Evolutionary conservation across 2,113 vertebrate genomes (phyloP).

Genomic region (Nettapus auritus): DNA sequence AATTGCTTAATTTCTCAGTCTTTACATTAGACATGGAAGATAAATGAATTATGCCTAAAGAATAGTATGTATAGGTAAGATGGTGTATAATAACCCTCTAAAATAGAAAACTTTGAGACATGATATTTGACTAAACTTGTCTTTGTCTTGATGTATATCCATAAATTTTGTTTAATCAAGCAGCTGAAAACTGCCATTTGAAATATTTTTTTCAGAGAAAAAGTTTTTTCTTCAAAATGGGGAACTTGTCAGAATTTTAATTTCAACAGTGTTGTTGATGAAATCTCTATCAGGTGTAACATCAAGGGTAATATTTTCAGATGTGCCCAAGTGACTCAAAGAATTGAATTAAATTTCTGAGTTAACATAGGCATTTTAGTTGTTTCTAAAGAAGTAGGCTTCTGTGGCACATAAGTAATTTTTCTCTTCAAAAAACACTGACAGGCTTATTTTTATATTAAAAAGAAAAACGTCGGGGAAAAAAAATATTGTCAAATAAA

Average conservation of each 20-base stretch:
- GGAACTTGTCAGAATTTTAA: not conserved
- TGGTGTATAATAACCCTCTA: not conserved
- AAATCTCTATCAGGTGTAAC: not conserved
- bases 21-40: not conserved
- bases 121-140: not conserved
- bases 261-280: not conserved
- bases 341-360: conserved; percentile 1
- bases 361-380: not conserved
- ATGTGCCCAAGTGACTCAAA: not conserved
- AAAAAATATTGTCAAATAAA: not conserved
- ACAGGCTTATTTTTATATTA: not conserved
- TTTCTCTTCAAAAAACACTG: not conserved
- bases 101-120: not conserved
- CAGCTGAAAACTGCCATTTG: not conserved
- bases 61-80: not conserved
- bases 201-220: not conserved
- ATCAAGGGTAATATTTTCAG: not conserved
- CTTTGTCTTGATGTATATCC: not conserved
- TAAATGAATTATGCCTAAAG: not conserved
- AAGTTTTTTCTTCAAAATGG: not conserved
- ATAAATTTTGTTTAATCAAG: not conserved
- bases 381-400: not conserved
- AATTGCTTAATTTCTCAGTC: not conserved
- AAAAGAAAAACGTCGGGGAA: not conserved
- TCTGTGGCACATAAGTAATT: not conserved